Conservation (phyloP, 1,140 invertebrate species). For the Drosophila pectinifera region DNA sequence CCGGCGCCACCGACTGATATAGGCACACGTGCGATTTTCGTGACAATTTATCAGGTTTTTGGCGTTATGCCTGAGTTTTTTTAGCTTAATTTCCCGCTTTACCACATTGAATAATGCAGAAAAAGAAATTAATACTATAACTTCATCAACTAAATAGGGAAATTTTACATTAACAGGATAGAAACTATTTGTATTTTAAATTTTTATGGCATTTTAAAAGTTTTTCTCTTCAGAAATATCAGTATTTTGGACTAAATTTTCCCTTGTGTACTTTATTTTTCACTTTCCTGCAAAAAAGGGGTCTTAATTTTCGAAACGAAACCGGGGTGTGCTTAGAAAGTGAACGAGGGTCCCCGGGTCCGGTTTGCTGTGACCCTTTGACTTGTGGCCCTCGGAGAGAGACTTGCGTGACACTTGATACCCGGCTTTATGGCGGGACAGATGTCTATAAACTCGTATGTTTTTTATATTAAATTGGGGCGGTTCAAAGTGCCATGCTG, state of each 20-base stretch:
- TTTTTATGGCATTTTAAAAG: too few species aligned
- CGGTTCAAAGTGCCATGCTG: conserved; percentile 75
- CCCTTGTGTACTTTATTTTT: conserved; percentile 22
- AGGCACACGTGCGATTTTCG: conserved; percentile 79
- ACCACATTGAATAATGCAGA: background rate
- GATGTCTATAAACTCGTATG: conserved; percentile 24
- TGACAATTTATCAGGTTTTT: conserved; percentile 76
- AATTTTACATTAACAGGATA: too few species aligned
- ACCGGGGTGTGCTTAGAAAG: conserved; percentile 53
- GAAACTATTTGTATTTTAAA: too few species aligned
- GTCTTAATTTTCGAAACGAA: conserved; percentile 28
- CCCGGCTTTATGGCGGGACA: conserved; percentile 29
- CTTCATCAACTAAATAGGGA: too few species aligned
- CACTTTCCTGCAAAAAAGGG: conserved; percentile 28
- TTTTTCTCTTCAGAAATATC: background rate
- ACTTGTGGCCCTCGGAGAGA: conserved; percentile 36
- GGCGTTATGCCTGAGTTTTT: conserved; percentile 17
- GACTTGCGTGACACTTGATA: conserved; percentile 75
- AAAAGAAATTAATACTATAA: background rate
- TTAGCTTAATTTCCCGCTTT: conserved; percentile 9
- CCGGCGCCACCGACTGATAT: conserved; percentile 61
- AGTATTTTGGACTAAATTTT: background rate
- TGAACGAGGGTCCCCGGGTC: conserved; percentile 51
- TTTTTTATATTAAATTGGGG: conserved; percentile 50
- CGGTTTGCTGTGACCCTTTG: conserved; percentile 58